A percentile compares a stretch with the other conserved stretches of the same genome.
Evolutionary conservation across 2,888 invertebrate genomes (phyloP).

Genomic region (Ormia ochracea): DNA sequence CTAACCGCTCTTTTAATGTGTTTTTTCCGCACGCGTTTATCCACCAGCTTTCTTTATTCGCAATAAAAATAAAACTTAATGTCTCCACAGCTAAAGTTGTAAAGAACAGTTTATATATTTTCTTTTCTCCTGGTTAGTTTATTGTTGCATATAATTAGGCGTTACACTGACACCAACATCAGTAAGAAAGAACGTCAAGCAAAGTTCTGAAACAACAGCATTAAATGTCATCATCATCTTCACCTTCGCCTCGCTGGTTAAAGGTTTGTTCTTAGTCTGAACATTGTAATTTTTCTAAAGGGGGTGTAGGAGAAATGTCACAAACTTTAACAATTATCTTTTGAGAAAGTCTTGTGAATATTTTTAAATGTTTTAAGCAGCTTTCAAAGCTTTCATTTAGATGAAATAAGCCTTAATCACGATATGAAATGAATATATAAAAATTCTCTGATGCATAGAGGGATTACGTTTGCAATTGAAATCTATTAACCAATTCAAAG

Average conservation of each 20-base stretch:
- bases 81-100: not conserved
- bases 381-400: slow-evolving; percentile 1
- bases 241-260: slow-evolving; percentile 18
- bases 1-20: slow-evolving; percentile 46
- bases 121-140: slow-evolving; percentile 51
- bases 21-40: slow-evolving; percentile 11
- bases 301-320: not conserved
- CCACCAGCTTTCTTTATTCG: not conserved
- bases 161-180: slow-evolving; percentile 61
- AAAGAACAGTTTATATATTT: slow-evolving; percentile 6
- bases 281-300: slow-evolving; percentile 1
- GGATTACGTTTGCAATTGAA: too few species aligned
- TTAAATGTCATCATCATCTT: slow-evolving; percentile 15
- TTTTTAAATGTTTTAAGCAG: slow-evolving; percentile 10
- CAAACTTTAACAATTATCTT: slow-evolving; percentile 1
- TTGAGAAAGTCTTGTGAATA: not conserved
- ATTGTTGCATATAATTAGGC: slow-evolving; percentile 67
- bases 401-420: not conserved
- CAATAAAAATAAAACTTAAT: slow-evolving; percentile 19
- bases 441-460: too few species aligned
- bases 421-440: too few species aligned
- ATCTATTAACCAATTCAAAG: too few species aligned
- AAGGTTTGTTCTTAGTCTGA: slow-evolving; percentile 31
- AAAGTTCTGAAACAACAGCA: slow-evolving; percentile 1
- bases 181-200: not conserved